A percentile compares a stretch with the other conserved stretches of the same genome.
These are phyloP conservation scores for Ptychochromis oligacanthus DNA, from an alignment of 2,113 vertebrate genomes.

Conservation along the genomic window DNA sequence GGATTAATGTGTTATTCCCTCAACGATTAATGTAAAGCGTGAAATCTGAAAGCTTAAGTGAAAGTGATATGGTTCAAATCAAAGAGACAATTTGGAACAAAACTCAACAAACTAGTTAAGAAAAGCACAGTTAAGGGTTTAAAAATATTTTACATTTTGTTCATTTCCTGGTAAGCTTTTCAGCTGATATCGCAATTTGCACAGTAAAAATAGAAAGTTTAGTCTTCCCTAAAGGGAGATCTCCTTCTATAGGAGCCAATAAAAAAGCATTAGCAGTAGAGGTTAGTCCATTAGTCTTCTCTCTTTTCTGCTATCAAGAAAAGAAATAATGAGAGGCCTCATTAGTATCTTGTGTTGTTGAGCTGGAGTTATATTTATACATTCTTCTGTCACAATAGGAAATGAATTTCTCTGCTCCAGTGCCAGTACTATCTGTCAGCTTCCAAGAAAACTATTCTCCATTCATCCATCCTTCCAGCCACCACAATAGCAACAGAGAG, in stretches of 20 bases:
- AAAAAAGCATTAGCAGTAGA: slow-evolving; percentile 73
- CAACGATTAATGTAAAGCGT: slow-evolving; percentile 75
- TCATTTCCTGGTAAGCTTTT: slow-evolving; percentile 2
- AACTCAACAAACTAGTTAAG: slow-evolving; percentile 19
- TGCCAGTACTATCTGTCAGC: slow-evolving; percentile 31
- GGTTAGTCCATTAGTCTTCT: slow-evolving; percentile 77
- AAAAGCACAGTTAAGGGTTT: slow-evolving; percentile 30
- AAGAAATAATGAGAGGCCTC: slow-evolving; percentile 70
- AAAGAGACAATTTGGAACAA: slow-evolving; percentile 53
- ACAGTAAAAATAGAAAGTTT: slow-evolving; percentile 68
- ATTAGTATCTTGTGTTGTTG: slow-evolving; percentile 46
- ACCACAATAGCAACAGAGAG: slow-evolving; percentile 38
- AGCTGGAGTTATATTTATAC: slow-evolving; percentile 73
- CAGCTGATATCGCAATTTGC: slow-evolving; percentile 17
- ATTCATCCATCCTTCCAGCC: slow-evolving; percentile 27
- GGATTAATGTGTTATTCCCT: slow-evolving; percentile 77
- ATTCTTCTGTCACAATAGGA: slow-evolving; percentile 69
- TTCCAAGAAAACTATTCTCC: slow-evolving; percentile 36
- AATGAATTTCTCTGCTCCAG: slow-evolving; percentile 48
- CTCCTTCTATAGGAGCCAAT: slow-evolving; percentile 47
- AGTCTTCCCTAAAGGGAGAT: slow-evolving; percentile 62
- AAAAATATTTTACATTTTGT: not conserved
- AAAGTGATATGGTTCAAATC: slow-evolving; percentile 56
- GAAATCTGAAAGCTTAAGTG: slow-evolving; percentile 71
- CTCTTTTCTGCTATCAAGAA: slow-evolving; percentile 68